Conservation (phyloP, 2,888 invertebrate genomes). For the Drosophila lutescens region DNA sequence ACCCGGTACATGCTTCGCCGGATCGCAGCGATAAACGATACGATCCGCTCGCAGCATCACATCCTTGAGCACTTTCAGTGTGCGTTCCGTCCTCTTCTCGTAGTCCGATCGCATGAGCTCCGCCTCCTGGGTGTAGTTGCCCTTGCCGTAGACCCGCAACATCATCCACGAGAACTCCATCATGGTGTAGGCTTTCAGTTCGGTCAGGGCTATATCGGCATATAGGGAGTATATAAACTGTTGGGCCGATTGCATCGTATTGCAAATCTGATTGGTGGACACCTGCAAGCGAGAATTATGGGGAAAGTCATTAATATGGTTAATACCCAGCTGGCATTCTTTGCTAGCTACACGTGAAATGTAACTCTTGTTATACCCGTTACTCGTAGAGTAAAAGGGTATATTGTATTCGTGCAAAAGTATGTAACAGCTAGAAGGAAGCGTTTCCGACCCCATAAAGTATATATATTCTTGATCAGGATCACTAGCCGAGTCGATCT, state of each 20-base stretch:
- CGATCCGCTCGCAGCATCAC: slow-evolving; percentile 89
- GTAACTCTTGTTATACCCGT: slow-evolving; percentile 13
- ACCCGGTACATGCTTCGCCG: slow-evolving; percentile 86
- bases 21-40: slow-evolving; percentile 92
- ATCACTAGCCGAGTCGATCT: too few species aligned
- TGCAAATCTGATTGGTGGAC: slow-evolving; percentile 88
- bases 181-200: slow-evolving; percentile 94
- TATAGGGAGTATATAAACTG: slow-evolving; percentile 93
- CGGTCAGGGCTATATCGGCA: slow-evolving; percentile 91
- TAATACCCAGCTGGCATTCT: slow-evolving; percentile 5
- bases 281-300: slow-evolving; percentile 85
- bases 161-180: slow-evolving; percentile 96
- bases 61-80: slow-evolving; percentile 88
- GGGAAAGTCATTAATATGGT: slow-evolving; percentile 6
- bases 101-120: slow-evolving; percentile 88
- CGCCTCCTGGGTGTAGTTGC: slow-evolving; percentile 91
- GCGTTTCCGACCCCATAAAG: too few species aligned
- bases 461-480: too few species aligned
- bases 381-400: too few species aligned
- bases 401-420: too few species aligned
- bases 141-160: slow-evolving; percentile 90
- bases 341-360: background rate
- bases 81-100: slow-evolving; percentile 88
- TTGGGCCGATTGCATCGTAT: slow-evolving; percentile 91
- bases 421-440: too few species aligned